Evolutionary conservation across 2,888 invertebrate species (phyloP).

Genomic region (Oligia latruncula): DNA sequence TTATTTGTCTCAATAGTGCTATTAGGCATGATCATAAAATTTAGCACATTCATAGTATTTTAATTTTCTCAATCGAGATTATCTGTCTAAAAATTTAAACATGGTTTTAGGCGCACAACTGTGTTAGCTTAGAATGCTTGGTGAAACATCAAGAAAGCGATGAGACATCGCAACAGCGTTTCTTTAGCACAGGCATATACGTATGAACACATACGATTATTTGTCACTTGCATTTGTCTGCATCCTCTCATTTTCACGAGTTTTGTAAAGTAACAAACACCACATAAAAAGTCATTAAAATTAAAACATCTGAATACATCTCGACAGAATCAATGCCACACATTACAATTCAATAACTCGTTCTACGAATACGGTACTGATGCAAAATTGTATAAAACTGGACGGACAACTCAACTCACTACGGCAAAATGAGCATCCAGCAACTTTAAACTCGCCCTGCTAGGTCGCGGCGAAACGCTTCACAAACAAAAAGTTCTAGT

Average conservation of each 20-base stretch:
- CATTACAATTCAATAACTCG: slow-evolving; percentile 70
- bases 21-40: slow-evolving; percentile 49
- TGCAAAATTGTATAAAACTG: slow-evolving; percentile 89
- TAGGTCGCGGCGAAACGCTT: slow-evolving; percentile 70
- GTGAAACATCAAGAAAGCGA: slow-evolving; percentile 52
- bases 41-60: slow-evolving; percentile 44
- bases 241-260: slow-evolving; percentile 27
- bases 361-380: slow-evolving; percentile 75
- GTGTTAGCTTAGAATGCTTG: slow-evolving; percentile 20
- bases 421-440: slow-evolving; percentile 89
- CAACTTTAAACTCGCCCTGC: slow-evolving; percentile 74
- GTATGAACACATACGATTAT: slow-evolving; percentile 50
- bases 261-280: slow-evolving; percentile 37
- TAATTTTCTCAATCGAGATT: slow-evolving; percentile 49
- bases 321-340: slow-evolving; percentile 55
- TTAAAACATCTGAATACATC: slow-evolving; percentile 37
- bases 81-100: slow-evolving; percentile 32
- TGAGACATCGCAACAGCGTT: slow-evolving; percentile 55
- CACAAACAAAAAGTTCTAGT: slow-evolving; percentile 76
- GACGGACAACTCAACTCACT: slow-evolving; percentile 90
- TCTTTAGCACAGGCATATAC: slow-evolving; percentile 47
- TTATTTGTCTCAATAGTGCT: slow-evolving; percentile 44
- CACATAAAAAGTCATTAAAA: slow-evolving; percentile 32
- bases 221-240: slow-evolving; percentile 26
- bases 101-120: slow-evolving; percentile 37